phyloP scores from a whole-genome alignment of 35 echinoderm and acorn worm genomes.

The Heliocidaris tuberculata region DNA sequence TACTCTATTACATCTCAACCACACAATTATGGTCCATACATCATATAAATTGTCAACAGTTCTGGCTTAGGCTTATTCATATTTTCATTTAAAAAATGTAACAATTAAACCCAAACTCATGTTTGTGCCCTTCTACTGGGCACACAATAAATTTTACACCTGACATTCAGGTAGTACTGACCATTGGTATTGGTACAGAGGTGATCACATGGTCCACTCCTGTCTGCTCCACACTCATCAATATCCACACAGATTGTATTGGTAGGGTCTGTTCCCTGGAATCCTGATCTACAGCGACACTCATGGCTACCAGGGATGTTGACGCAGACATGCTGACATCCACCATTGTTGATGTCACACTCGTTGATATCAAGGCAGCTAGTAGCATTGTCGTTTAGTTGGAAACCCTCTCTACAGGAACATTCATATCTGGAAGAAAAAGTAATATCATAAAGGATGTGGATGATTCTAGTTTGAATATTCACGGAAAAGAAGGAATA shows the following conservation, averaged over 20 bases:
- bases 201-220: slow-evolving; percentile 84
- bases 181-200: slow-evolving; percentile 76
- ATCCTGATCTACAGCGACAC: slow-evolving; percentile 83
- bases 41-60: too few relatives aligned
- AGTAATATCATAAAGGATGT: too few relatives aligned
- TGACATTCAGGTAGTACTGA: slow-evolving; percentile 4
- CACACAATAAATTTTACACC: too few relatives aligned
- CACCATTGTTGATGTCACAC: slow-evolving; percentile 77
- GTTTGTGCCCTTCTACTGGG: too few relatives aligned
- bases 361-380: slow-evolving; percentile 91
- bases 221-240: slow-evolving; percentile 83
- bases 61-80: too few relatives aligned
- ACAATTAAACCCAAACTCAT: too few relatives aligned
- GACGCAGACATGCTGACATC: slow-evolving; percentile 87
- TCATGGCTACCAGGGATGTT: slow-evolving; percentile 82
- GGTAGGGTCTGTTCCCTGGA: slow-evolving; percentile 64
- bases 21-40: too few relatives aligned
- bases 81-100: too few relatives aligned
- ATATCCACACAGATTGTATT: slow-evolving; percentile 88
- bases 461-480: too few relatives aligned
- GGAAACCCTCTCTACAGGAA: slow-evolving; percentile 69
- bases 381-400: slow-evolving; percentile 71
- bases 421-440: slow-evolving; percentile 74
- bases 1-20: too few relatives aligned
- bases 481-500: background rate